Evolutionary conservation across 2,113 vertebrate genomes (phyloP).

Genomic region (Alaudala cheleensis): DNA sequence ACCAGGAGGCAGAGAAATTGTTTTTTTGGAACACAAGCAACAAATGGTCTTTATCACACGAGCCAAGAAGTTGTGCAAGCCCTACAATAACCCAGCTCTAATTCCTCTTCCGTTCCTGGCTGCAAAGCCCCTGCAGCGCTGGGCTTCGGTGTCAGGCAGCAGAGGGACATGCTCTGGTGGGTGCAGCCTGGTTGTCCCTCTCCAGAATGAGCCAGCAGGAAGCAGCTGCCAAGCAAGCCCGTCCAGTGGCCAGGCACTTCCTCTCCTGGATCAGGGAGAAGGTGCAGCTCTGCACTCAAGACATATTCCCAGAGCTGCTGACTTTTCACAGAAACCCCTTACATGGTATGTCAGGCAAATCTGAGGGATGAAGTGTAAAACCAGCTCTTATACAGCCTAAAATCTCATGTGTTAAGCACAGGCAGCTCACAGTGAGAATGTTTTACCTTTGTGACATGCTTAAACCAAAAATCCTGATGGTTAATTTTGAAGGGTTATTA

Average conservation of each 20-base stretch:
- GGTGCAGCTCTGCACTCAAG: neutral
- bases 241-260: neutral
- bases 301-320: neutral
- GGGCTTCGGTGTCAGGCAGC: neutral
- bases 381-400: neutral
- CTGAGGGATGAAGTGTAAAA: neutral
- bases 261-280: neutral
- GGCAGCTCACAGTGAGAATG: neutral
- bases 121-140: neutral
- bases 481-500: neutral
- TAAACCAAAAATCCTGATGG: neutral
- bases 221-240: neutral
- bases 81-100: neutral
- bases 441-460: neutral
- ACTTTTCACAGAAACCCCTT: neutral
- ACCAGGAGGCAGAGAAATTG: neutral
- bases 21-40: neutral
- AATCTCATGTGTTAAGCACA: neutral
- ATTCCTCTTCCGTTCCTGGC: neutral
- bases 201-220: neutral
- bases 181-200: neutral
- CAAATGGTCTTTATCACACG: rapidly evolving
- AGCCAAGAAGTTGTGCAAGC: neutral
- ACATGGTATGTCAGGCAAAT: neutral
- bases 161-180: rapidly evolving